A percentile compares a stretch with the other conserved stretches of the same genome.
Evolutionary conservation across 2,888 invertebrate species (phyloP).

Genomic region (Synergus laeviventris): DNA sequence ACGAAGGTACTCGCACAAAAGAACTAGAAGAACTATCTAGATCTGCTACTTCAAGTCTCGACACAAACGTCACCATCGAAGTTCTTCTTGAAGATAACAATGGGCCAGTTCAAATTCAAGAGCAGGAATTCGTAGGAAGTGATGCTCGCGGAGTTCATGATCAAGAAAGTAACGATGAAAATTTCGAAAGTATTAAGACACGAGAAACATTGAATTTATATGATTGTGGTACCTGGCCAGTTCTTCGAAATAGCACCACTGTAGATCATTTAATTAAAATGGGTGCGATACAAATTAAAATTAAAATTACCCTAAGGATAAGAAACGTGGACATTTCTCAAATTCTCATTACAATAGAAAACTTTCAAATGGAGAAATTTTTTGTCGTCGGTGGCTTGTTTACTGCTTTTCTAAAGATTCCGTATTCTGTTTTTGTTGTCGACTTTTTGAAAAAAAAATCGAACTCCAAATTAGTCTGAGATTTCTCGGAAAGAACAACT

Average conservation of each 20-base stretch:
- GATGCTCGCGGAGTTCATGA: too few relatives aligned
- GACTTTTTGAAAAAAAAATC: conserved; percentile 5
- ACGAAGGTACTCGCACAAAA: not conserved
- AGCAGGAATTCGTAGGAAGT: not conserved
- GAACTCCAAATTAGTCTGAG: not conserved
- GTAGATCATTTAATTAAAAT: not conserved
- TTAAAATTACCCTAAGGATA: conserved; percentile 23
- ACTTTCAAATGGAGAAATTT: conserved; percentile 18
- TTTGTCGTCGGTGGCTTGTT: conserved; percentile 14
- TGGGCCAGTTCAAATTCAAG: not conserved
- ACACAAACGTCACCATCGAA: not conserved
- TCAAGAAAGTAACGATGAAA: not conserved
- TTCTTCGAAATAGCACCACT: not conserved
- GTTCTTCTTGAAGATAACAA: not conserved
- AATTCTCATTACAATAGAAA: conserved; percentile 1
- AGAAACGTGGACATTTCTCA: conserved; percentile 24
- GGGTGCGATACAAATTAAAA: not conserved
- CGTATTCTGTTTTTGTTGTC: too few relatives aligned
- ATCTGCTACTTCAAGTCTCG: not conserved
- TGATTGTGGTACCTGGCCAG: not conserved
- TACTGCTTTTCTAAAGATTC: not conserved
- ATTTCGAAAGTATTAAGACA: not conserved
- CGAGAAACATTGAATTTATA: not conserved
- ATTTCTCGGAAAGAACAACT: conserved; percentile 63
- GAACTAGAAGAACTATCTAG: not conserved